Percentiles rank a stretch among this genome's conserved stretches.
Evolutionary conservation across 2,113 vertebrate genomes (phyloP).

Genomic region (Microtus oregoni): DNA sequence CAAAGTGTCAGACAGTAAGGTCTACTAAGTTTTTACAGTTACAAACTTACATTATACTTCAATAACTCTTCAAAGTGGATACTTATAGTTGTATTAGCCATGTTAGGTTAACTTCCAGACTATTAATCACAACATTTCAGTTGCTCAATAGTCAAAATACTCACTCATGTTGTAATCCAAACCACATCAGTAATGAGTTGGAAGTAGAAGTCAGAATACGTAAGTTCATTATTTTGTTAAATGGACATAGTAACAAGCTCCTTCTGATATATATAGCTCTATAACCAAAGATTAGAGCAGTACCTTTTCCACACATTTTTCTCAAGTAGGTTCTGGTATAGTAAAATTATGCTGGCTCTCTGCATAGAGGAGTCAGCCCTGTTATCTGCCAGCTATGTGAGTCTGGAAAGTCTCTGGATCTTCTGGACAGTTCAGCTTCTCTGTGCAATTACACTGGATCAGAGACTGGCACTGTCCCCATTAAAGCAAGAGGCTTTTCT

Average conservation of each 20-base stretch:
- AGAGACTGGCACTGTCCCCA: neutral
- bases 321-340: conserved; percentile 26
- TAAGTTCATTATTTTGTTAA: neutral
- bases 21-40: neutral
- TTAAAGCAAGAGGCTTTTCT: neutral
- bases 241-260: neutral
- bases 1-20: neutral
- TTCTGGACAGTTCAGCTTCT: neutral
- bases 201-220: neutral
- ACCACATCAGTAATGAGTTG: neutral
- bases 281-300: neutral
- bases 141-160: neutral
- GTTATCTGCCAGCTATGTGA: neutral
- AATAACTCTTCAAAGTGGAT: neutral
- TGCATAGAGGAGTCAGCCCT: neutral
- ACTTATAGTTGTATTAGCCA: neutral
- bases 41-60: neutral
- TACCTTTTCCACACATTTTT: neutral
- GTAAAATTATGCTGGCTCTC: neutral
- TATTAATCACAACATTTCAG: neutral
- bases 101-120: neutral
- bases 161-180: neutral
- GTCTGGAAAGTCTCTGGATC: neutral
- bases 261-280: neutral
- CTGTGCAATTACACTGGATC: neutral